Conservation (phyloP, 35 echinoderm and acorn worm species). For the Diadema setosum region DNA sequence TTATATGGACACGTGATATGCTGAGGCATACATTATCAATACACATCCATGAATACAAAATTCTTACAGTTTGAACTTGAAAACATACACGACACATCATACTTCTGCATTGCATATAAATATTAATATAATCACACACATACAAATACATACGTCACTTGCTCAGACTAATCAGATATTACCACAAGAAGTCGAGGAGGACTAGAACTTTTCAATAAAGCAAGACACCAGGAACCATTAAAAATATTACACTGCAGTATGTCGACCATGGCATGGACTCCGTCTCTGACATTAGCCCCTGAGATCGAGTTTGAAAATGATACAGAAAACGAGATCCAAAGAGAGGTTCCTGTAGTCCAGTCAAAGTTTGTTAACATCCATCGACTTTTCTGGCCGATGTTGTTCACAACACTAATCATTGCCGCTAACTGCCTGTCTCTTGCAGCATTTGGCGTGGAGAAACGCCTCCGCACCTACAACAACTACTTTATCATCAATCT, state of each 20-base stretch:
- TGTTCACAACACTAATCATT: not conserved
- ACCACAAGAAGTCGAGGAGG: too few relatives aligned
- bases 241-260: not conserved
- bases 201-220: too few relatives aligned
- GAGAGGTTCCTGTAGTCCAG: not conserved
- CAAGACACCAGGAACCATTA: too few relatives aligned
- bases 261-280: not conserved
- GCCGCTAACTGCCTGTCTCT: not conserved
- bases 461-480: conserved; percentile 30
- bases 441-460: not conserved
- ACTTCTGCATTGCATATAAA: too few relatives aligned
- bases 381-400: not conserved
- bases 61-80: too few relatives aligned
- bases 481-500: conserved; percentile 57
- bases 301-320: not conserved
- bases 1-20: too few relatives aligned
- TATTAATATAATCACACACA: too few relatives aligned
- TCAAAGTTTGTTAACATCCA: not conserved
- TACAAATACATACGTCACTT: too few relatives aligned
- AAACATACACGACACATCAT: too few relatives aligned
- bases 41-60: too few relatives aligned
- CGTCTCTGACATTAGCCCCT: not conserved
- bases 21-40: too few relatives aligned
- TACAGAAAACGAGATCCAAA: not conserved
- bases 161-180: too few relatives aligned